Percentiles rank a stretch among this genome's conserved stretches.
phyloP scores from a whole-genome alignment of 2,113 vertebrate species.

The Astatotilapia flaviijosephi region DNA sequence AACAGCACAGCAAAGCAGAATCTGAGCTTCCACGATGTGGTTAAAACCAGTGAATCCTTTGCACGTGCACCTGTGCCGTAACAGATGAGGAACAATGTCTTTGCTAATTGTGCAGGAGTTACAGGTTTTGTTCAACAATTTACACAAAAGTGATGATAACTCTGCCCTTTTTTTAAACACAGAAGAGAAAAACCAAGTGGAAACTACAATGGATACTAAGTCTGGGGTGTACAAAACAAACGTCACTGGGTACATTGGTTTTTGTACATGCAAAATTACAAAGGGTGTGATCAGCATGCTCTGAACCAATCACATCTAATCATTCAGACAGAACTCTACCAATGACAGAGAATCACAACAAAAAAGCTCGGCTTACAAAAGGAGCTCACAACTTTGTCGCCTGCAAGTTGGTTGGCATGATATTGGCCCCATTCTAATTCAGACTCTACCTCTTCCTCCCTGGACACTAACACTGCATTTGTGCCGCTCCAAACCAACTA shows the following conservation, averaged over 20 bases:
- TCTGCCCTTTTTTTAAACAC: not conserved
- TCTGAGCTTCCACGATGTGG: not conserved
- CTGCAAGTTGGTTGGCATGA: not conserved
- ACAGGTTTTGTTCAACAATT: not conserved
- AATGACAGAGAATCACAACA: not conserved
- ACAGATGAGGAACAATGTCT: not conserved
- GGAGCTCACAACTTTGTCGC: not conserved
- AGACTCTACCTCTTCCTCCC: not conserved
- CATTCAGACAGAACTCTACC: not conserved
- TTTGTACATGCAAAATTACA: not conserved
- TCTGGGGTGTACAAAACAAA: not conserved
- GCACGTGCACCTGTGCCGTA: not conserved
- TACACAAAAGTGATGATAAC: not conserved
- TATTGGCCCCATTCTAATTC: not conserved
- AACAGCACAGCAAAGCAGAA: constrained; percentile 17
- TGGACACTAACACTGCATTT: not conserved
- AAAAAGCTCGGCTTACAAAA: not conserved
- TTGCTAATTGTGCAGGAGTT: not conserved
- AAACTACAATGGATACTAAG: not conserved
- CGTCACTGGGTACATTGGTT: not conserved
- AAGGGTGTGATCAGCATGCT: not conserved
- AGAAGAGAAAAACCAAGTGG: not conserved
- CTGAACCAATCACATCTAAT: not conserved
- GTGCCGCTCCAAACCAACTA: not conserved
- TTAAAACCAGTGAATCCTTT: not conserved